Percentiles rank a stretch among this genome's conserved stretches.
Evolutionary conservation across 2,113 vertebrate species (phyloP).

Genomic region (Neolamprologus longior): DNA sequence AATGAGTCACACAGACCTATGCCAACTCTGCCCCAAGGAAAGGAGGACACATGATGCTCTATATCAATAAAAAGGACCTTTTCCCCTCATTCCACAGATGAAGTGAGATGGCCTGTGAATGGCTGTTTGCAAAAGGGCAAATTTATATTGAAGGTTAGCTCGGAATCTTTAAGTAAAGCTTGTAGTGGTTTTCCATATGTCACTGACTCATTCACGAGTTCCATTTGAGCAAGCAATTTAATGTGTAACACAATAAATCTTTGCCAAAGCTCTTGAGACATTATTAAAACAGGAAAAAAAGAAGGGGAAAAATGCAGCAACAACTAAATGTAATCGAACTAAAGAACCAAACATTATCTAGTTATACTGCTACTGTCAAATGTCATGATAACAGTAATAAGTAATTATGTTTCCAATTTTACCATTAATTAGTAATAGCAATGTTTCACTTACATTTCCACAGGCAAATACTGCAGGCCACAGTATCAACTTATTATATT

Average conservation of each 20-base stretch:
- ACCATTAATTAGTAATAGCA: background rate
- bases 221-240: constrained; percentile 2
- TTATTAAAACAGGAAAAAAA: background rate
- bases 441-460: background rate
- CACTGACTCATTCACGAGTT: constrained; percentile 5
- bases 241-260: background rate
- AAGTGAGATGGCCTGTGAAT: constrained; percentile 12
- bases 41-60: constrained; percentile 39
- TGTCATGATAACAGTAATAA: background rate
- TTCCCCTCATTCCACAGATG: constrained; percentile 24
- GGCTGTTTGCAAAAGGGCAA: constrained; percentile 18
- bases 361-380: background rate
- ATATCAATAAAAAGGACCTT: constrained; percentile 52
- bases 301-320: background rate
- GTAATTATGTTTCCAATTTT: background rate
- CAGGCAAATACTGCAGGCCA: background rate
- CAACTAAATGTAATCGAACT: background rate
- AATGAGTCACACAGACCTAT: constrained; percentile 58
- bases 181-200: background rate
- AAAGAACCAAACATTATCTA: background rate
- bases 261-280: background rate
- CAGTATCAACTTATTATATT: background rate
- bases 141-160: constrained; percentile 28
- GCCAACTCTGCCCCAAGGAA: constrained; percentile 48
- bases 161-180: constrained; percentile 6